Evolutionary conservation across 2,888 invertebrate species (phyloP), one percentile per base, ranked within the genome.

Genomic region (Acrobasis repandana): DNA sequence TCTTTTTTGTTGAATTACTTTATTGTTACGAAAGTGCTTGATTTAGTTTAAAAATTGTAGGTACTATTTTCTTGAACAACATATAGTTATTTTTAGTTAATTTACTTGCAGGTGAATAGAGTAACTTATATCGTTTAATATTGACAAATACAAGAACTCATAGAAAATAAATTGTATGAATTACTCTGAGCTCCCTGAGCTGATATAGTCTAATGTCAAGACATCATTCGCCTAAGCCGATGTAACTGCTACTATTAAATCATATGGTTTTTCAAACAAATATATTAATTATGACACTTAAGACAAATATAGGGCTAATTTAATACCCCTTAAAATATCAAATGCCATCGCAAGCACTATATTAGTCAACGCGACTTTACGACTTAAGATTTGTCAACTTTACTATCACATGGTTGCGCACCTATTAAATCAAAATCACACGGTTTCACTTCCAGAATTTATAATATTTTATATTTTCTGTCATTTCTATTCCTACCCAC

Each of bases 401-500:
- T 76, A 79, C 76, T 76, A 76, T 75, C 67, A 69, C 61, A 59
- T 80, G 75, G 80, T 76, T 71, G 75, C 74, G 64, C 66, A 52
- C 67, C 62, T 65, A 64, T 61, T 82, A 77, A 82, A 81, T 82
- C 81, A 83, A 79, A 82, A 80, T 78, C 75, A 74, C 74, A 76
- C 74, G 65, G 67, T 70, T 20, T 51, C 58, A 54, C 61, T 61
- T 56, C 58, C 72, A 75, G 71, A 70, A 75, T 71, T 76, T 76
- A 71, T 68, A 66, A 72, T 72, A 63, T 76, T 78, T 74, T 83
- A 80, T 79, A 80, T 82, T 86, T 84, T 83, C 85, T 90, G 89
- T 90, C 90, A 89, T 86, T 86, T 86, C 82, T 79, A 85, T 76
- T 70, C 71, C 83, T 69, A 69, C 91, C 90, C 85, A 89, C 90